Conservation (phyloP, 2,797 vertebrate species). For the Odontamblyopus lacepedii region DNA sequence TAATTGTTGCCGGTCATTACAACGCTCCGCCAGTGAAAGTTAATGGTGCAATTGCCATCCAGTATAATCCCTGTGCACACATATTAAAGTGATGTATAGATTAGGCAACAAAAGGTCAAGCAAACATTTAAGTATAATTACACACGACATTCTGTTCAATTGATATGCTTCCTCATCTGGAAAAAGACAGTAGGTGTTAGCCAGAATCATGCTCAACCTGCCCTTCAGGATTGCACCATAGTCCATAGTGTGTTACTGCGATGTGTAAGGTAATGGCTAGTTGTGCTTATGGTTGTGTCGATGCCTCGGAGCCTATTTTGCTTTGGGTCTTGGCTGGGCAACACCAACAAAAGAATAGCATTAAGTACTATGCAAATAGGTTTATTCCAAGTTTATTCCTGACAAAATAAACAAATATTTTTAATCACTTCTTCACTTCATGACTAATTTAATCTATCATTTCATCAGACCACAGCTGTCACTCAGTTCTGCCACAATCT, state of each 20-base stretch:
- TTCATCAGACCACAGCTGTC: no score
- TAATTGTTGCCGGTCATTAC: slow-evolving; percentile 16
- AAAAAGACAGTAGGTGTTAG: slow-evolving; percentile 12
- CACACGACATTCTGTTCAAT: not conserved
- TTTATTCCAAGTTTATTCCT: no score
- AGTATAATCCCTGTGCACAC: slow-evolving; percentile 11
- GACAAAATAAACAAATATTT: no score
- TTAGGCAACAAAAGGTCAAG: slow-evolving; percentile 9
- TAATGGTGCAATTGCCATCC: slow-evolving; percentile 5
- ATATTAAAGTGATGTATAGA: slow-evolving; percentile 5
- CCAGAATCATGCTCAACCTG: slow-evolving; percentile 20
- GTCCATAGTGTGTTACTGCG: not conserved
- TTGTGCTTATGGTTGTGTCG: not conserved
- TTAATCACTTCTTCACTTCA: no score
- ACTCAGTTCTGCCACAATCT: no score
- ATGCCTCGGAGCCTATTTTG: not conserved
- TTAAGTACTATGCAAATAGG: no score
- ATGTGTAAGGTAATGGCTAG: not conserved
- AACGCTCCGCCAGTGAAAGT: slow-evolving; percentile 13
- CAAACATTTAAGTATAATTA: slow-evolving; percentile 17
- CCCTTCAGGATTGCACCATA: slow-evolving; percentile 20
- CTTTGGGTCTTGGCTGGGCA: no score
- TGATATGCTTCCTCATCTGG: slow-evolving; percentile 1
- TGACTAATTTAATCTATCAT: no score
- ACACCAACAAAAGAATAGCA: no score